Base-by-base conservation (phyloP, 37 sponge, comb jelly and placozoan species). In the Oscarella lobularis region DNA sequence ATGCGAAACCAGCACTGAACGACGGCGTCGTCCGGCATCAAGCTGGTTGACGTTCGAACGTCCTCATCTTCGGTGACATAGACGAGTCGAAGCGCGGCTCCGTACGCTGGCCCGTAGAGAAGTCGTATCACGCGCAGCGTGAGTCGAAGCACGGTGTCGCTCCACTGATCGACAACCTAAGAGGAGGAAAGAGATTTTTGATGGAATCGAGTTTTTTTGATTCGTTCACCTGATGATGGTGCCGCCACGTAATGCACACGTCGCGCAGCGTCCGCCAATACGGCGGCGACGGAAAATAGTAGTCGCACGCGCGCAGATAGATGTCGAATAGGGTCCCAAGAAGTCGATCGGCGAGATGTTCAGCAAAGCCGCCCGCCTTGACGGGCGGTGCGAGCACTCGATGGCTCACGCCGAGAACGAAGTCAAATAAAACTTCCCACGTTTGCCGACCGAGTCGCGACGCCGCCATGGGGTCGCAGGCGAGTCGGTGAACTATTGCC, bases 1-100 rank as follows among this genome's bases (percentile, higher is more conserved):
- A 93, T 76, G 0, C 94, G 69, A 66, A 76, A 93, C 94, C 94
- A 93, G 66, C 85, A 79, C 81, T 93, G 94, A 0, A 86, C 83
- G 33, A 84, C 48, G 0, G 75, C 69, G 72, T 84, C 87, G 2
- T 48, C 35, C 2, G 82, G 37, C 54, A 91, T 69, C 0, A 55
- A 60, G 2, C 48, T 32, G 0, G 82, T 2, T 1, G 78, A 40
- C 9, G 29, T 39, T 0, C 36, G 55, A 60, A 73, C 87, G 35
- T 76, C 79, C 39, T 20, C 0, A 31, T 87, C 84, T 39, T 74
- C 71, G 1, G 41, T 1, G 4, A 2, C 6, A 2, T 35, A 39
- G 2, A 75, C 35, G 37, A 38, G 69, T 1, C 34, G 3, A 6
- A 85, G n/a, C 0, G 38, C 30, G 2, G 4, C 6, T 33, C 83